These are phyloP conservation scores for Pollenia amentaria DNA, from an alignment of 2,888 invertebrate genomes.

Conservation along the genomic window DNA sequence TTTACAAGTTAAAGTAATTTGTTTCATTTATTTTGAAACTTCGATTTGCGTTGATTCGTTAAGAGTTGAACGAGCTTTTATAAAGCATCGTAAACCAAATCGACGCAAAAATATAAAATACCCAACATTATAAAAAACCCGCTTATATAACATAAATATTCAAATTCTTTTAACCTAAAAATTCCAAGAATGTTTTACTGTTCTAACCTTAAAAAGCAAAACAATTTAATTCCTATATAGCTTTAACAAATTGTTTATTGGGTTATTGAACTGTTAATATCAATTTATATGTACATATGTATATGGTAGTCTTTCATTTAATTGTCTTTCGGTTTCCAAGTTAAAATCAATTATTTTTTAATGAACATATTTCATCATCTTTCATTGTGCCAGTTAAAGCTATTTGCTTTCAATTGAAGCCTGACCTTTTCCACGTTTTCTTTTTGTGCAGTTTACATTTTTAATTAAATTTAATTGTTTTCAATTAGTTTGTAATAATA, in stretches of 20 bases:
- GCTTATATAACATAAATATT: too few species aligned
- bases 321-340: conserved; percentile 27
- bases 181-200: too few species aligned
- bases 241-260: background rate
- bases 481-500: conserved; percentile 64
- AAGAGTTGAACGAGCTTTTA: too few species aligned
- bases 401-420: conserved; percentile 47
- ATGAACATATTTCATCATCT: conserved; percentile 6
- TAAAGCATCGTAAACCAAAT: too few species aligned
- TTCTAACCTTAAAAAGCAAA: background rate
- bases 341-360: conserved; percentile 45
- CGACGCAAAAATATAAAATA: too few species aligned
- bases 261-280: conserved; percentile 48
- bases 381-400: background rate
- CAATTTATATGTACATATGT: conserved; percentile 7
- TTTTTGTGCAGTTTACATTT: conserved; percentile 57
- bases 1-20: too few species aligned
- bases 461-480: conserved; percentile 71
- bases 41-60: too few species aligned
- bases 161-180: too few species aligned
- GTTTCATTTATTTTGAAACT: too few species aligned
- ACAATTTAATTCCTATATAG: background rate
- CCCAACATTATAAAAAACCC: too few species aligned
- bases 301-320: too few species aligned
- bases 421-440: conserved; percentile 68